Evolutionary conservation across 2,113 vertebrate species (phyloP).

Genomic region (Speoplatyrhinus poulsoni): DNA sequence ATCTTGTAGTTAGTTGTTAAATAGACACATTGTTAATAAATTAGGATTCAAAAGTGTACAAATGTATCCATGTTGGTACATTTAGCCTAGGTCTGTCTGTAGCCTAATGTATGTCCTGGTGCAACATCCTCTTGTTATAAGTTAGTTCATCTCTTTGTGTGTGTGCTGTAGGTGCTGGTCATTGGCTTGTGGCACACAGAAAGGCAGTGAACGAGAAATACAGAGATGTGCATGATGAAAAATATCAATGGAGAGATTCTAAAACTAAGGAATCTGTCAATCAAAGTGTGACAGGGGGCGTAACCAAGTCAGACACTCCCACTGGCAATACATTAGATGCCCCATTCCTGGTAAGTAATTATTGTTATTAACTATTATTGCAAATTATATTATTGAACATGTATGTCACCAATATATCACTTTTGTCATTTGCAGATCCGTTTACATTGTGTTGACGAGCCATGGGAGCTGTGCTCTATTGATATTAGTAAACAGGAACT

Average conservation of each 20-base stretch:
- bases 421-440: constrained; percentile 70
- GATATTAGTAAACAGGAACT: constrained; percentile 80
- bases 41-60: no score
- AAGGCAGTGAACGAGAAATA: constrained; percentile 45
- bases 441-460: constrained; percentile 73
- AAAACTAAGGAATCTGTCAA: constrained; percentile 1
- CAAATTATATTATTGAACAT: not conserved
- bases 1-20: no score
- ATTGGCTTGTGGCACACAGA: constrained; percentile 72
- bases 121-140: not conserved
- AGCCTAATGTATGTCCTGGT: no score
- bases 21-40: no score
- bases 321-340: constrained; percentile 61
- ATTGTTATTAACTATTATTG: no score
- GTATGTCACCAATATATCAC: not conserved
- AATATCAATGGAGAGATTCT: not conserved
- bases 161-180: constrained; percentile 66
- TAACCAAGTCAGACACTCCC: not conserved
- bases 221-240: constrained; percentile 24
- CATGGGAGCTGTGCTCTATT: constrained; percentile 80
- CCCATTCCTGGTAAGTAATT: constrained; percentile 43
- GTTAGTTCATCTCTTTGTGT: not conserved
- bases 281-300: not conserved
- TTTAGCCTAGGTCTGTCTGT: no score
- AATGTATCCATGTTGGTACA: no score